Conservation (phyloP, 2,113 vertebrate species). For the Anser brachyrhynchus region DNA sequence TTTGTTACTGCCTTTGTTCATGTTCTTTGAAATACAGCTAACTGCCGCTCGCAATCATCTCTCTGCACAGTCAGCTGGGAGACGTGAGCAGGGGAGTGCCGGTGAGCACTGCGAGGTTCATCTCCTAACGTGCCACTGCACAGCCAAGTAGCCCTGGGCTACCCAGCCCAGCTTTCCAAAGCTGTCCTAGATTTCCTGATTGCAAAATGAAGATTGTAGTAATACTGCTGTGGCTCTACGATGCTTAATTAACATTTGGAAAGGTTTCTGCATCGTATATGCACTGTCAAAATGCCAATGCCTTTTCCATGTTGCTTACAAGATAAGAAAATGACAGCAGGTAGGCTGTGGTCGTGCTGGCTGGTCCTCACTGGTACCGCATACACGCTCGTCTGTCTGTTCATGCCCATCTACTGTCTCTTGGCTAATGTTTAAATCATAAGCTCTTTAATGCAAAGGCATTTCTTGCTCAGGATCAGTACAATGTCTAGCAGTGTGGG, state of each 20-base stretch:
- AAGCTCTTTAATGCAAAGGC: constrained; percentile 6
- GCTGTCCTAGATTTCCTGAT: not conserved
- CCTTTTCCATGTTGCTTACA: not conserved
- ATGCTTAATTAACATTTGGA: constrained; percentile 9
- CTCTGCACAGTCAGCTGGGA: not conserved
- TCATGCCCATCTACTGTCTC: not conserved
- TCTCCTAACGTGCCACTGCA: not conserved
- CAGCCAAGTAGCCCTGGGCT: not conserved
- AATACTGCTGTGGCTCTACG: not conserved
- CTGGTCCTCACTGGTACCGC: not conserved
- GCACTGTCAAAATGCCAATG: not conserved
- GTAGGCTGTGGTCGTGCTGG: not conserved
- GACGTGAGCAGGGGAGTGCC: fast-evolving
- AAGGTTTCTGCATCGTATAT: not conserved
- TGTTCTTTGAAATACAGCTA: constrained; percentile 15
- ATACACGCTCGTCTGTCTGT: not conserved
- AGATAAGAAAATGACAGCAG: constrained; percentile 3
- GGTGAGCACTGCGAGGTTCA: not conserved
- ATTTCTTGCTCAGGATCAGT: not conserved
- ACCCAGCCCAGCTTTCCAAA: not conserved
- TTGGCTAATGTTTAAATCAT: constrained; percentile 32
- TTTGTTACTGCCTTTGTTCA: constrained; percentile 14
- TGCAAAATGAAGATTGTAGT: not conserved
- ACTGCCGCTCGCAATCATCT: not conserved
- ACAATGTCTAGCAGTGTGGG: not conserved